Evolutionary conservation across 1,140 invertebrate species (phyloP).

Genomic region (Bombus ignitus): DNA sequence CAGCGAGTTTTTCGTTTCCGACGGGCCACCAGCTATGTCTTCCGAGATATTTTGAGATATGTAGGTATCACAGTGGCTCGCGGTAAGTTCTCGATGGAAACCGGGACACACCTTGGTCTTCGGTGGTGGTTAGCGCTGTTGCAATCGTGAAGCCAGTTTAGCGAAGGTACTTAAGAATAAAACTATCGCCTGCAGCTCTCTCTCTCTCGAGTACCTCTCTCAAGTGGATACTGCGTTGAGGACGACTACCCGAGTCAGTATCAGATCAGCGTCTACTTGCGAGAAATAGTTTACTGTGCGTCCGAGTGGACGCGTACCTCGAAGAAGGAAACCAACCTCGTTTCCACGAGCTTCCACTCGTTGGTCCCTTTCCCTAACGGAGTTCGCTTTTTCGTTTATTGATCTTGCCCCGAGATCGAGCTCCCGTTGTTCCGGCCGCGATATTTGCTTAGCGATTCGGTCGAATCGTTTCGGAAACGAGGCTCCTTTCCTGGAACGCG

Average conservation of each 20-base stretch:
- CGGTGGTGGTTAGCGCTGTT: neutral
- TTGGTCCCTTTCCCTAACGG: too few relatives aligned
- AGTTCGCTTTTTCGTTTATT: neutral
- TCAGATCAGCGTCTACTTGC: too few relatives aligned
- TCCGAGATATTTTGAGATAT: constrained; percentile 34
- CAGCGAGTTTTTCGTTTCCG: neutral
- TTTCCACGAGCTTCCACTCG: too few relatives aligned
- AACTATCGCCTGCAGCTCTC: too few relatives aligned
- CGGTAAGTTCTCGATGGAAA: constrained; percentile 12
- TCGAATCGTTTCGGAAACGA: neutral
- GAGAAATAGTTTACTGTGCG: too few relatives aligned
- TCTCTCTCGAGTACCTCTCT: too few relatives aligned
- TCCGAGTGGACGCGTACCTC: too few relatives aligned
- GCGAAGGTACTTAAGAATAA: too few relatives aligned
- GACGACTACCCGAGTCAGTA: too few relatives aligned
- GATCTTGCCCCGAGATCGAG: neutral
- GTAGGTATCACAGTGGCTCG: neutral
- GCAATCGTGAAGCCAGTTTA: neutral
- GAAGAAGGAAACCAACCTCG: neutral
- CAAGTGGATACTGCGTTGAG: too few relatives aligned
- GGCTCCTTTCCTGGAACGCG: neutral
- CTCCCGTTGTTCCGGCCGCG: neutral
- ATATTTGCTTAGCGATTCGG: neutral
- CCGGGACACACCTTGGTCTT: constrained; percentile 9
- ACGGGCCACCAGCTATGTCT: neutral